Evolutionary conservation across 2,113 vertebrate species (phyloP).

Genomic region (Gila orcuttii): DNA sequence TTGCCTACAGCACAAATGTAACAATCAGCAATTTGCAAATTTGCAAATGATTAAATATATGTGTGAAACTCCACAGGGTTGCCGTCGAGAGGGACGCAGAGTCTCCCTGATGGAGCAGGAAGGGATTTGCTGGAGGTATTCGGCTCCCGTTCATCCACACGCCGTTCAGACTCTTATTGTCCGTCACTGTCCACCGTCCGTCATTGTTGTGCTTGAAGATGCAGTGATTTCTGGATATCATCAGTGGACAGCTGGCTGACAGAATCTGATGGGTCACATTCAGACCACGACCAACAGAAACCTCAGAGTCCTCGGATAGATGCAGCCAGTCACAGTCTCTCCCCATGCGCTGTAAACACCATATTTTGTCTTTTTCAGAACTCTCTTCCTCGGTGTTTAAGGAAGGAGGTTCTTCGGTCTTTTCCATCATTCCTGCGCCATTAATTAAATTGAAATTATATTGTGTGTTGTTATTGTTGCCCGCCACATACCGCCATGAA

Average conservation of each 20-base stretch:
- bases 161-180: slow-evolving; percentile 95
- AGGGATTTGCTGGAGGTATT: slow-evolving; percentile 76
- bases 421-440: slow-evolving; percentile 47
- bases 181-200: slow-evolving; percentile 90
- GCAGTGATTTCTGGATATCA: slow-evolving; percentile 97
- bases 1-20: no score
- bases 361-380: slow-evolving; percentile 61
- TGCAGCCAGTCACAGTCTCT: slow-evolving; percentile 81
- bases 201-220: slow-evolving; percentile 82
- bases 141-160: slow-evolving; percentile 91
- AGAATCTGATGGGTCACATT: slow-evolving; percentile 87
- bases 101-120: slow-evolving; percentile 80
- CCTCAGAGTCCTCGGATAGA: slow-evolving; percentile 82
- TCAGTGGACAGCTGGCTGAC: slow-evolving; percentile 86
- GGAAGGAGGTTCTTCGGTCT: slow-evolving; percentile 9
- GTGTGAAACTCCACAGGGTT: slow-evolving; percentile 85
- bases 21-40: no score
- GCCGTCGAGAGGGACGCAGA: slow-evolving; percentile 81
- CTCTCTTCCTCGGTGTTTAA: slow-evolving; percentile 60
- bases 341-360: slow-evolving; percentile 85
- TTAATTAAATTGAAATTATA: background rate
- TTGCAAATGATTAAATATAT: no score
- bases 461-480: background rate
- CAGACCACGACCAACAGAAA: slow-evolving; percentile 87
- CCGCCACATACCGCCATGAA: slow-evolving; percentile 1